Base-by-base conservation (phyloP, 2,797 vertebrate species). In the Eleutherodactylus coqui region DNA sequence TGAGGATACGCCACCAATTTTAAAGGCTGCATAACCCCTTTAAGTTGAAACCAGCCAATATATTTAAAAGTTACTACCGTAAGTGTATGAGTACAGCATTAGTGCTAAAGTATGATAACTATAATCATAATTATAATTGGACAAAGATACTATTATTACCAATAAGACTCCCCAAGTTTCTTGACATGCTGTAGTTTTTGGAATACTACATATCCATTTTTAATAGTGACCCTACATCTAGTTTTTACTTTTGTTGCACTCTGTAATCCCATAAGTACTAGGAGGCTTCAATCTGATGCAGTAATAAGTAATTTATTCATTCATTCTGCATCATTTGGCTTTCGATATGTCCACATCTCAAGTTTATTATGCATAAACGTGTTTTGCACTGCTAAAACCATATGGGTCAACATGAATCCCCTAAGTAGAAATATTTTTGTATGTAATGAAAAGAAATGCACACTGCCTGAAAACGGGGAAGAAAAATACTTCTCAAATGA, bases 401-500 rank as follows among this genome's bases (percentile, higher is more conserved):
- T 38, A 38, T 38, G 75, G 41, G 75, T 34, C 41, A 83, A 79
- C 3, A 32, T 64, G 21, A 70, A 79, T 73, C 76, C 75, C 81
- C 67, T 64, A 83, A 84, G 81, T 72, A 60, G 49, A 84, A 84
- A 67, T 60, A 87, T 75, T 84, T 87, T 79, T 51, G 75, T 60
- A 82, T 75, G 58, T 73, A 86, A 53, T 43, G 43, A 79, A 72
- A 62, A 84, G 36, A 34, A 73, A 73, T 87, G 67, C 38, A 72
- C 64, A 77, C 60, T n/a, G 51, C 81, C 58, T 49, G 69, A 82
- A 82, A 82, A 73, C 16, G 5, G 67, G 24, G 60, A 75, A 79
- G 69, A 72, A 79, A 87, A 83, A 83, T 79, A 70, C 19, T 58
- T 83, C 58, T 69, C 55, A 79, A 75, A 64, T 87, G 67, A 79